Evolutionary conservation across 1,140 invertebrate genomes (phyloP), one percentile per base, ranked within the genome.

Genomic region (Aphidius gifuensis): DNA sequence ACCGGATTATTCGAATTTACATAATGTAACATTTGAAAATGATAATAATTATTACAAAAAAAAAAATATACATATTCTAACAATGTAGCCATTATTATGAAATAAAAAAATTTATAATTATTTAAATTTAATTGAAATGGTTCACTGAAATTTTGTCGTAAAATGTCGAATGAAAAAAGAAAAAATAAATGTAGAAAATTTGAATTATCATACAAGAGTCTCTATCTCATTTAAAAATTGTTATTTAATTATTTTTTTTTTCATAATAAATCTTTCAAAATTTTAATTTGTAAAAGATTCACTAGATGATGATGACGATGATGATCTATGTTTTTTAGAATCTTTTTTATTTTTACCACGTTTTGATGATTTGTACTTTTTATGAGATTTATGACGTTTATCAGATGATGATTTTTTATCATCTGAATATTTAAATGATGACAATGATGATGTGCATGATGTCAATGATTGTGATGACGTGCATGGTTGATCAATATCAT

Each of bases 361-460:
- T 43, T 55, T 55, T 43, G 40, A 55, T 42, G 39, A 42, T 42
- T 55, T 55, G 40, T 55, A 21, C 16, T 55, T 55, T 21, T 55
- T 55, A 39, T 55, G 53, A n/a, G 40, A 40, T 16, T 55, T 55
- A 9, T 8, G 39, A 2, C 53, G 45, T 40, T 40, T 59, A 3
- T 59, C 2, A 32, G 23, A 32, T 32, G 23, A 42, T 42, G 8
- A 8, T 49, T 9, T 47, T n/a, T 45, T 62, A 40, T 6, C 45
- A 21, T 62, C 53, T 9, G 60, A 56, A 62, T 57, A 40, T 57
- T 56, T 56, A 9, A 16, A 49, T 21, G 47, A 6, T 16, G 47
- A 49, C 4, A 21, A 49, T 5, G 23, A 49, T 21, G 47, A 49
- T 16, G 47, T 21, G 4, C n/a, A 49, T 16, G 47, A 49, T 49